Evolutionary conservation across 1,140 invertebrate species (phyloP), one percentile per base, ranked within the genome.

Genomic region (Solenopsis fugax): DNA sequence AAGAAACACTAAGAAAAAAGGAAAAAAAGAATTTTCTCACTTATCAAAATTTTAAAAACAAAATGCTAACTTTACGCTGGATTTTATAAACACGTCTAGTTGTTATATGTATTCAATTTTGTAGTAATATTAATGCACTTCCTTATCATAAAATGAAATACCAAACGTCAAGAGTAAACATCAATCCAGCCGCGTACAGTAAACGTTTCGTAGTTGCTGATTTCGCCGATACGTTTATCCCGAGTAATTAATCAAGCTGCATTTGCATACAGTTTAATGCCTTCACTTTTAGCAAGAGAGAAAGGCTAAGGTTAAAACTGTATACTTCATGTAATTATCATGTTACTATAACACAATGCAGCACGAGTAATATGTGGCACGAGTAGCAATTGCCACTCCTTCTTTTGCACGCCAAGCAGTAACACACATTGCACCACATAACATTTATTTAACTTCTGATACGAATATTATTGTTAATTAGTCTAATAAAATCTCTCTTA

Each of bases 211-310:
- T 65, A 50, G 18, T 45, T 29, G 6, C 21, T 29, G 56, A 60
- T 34, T 77, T 41, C 48, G 5, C 48, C 9, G 13, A 77, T 12
- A 73, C 10, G n/a, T 21, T 56, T 77, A 48, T n/a, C 29, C n/a
- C 45, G 10, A 65, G 16, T 4, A 34, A 65, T 78, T 78, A 78
- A 78, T 64, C 12, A 65, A 65, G 7, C 12, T 64, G 41, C 41
- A 24, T 56, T 75, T 75, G 16, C 52, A 12, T 16, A 2, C n/a
- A 75, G 18, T 75, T 75, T 58, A 41, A 75, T 50, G 48, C 69
- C 69, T 72, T 72, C 16, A 34, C 16, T 41, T 58, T 37, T 34
- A 75, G 34, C 21, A 13, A 13, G 29, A 34, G 7, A 58, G 18
- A 58, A 75, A 75, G 10, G 34, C 5, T 21, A 16, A 75, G 13